A percentile compares a stretch with the other conserved stretches of the same genome.
phyloP scores from a whole-genome alignment of 2,888 invertebrate genomes.

The Dexiosoma caninum region DNA sequence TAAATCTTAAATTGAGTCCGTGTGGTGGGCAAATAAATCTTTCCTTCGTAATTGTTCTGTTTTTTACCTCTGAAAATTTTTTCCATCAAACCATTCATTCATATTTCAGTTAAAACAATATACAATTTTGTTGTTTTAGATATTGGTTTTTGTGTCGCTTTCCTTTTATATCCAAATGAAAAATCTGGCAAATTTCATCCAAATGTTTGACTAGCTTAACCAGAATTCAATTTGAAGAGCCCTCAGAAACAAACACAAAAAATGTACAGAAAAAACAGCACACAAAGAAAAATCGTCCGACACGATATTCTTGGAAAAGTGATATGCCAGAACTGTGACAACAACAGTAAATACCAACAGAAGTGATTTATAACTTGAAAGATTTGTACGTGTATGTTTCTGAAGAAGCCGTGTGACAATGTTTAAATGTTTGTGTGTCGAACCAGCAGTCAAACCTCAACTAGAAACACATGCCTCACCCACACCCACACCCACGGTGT shows the following conservation, averaged over 20 bases:
- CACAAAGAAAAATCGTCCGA: slow-evolving; percentile 1
- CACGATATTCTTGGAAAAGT: slow-evolving; percentile 50
- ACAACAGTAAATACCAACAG: slow-evolving; percentile 51
- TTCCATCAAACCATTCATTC: slow-evolving; percentile 14
- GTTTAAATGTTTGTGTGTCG: slow-evolving; percentile 6
- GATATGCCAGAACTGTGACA: slow-evolving; percentile 53
- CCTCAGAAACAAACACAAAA: not conserved
- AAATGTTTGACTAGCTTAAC: slow-evolving; percentile 55
- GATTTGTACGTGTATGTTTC: slow-evolving; percentile 51
- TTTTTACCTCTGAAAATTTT: slow-evolving; percentile 27
- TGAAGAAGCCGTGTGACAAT: not conserved
- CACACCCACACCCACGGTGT: not conserved
- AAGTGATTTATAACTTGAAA: slow-evolving; percentile 58
- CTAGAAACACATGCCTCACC: not conserved
- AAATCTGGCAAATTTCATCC: slow-evolving; percentile 49
- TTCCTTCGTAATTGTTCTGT: slow-evolving; percentile 51
- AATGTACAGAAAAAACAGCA: not conserved
- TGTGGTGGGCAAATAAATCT: slow-evolving; percentile 56
- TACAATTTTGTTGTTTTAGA: slow-evolving; percentile 39
- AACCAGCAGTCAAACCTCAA: slow-evolving; percentile 35
- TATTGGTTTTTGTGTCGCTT: slow-evolving; percentile 20
- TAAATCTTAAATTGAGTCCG: slow-evolving; percentile 61
- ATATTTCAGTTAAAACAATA: slow-evolving; percentile 45
- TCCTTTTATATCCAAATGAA: slow-evolving; percentile 39
- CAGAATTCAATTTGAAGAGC: slow-evolving; percentile 54